These are phyloP conservation scores for Acronicta aceris DNA, from an alignment of 2,888 invertebrate genomes.

Conservation along the genomic window DNA sequence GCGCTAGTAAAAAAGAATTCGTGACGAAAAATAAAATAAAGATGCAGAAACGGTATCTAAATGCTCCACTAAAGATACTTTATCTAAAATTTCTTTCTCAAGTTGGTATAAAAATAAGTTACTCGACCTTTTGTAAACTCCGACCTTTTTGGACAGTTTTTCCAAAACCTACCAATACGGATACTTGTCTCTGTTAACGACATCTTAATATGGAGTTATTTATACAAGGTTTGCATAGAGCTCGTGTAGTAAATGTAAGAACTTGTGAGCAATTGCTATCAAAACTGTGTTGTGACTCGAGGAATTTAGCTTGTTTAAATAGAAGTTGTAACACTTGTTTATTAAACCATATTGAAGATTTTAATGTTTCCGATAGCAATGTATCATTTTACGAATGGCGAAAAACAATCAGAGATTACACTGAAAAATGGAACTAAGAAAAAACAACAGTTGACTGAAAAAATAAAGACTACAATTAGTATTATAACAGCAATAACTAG, in stretches of 20 bases:
- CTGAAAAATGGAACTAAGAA: conserved; percentile 1
- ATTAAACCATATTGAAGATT: background rate
- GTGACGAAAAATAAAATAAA: too few relatives aligned
- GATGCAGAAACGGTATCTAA: too few relatives aligned
- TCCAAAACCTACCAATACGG: conserved; percentile 3
- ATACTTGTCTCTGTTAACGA: conserved; percentile 1
- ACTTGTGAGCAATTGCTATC: conserved; percentile 3
- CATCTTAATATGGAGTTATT: conserved; percentile 7
- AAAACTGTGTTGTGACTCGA: conserved; percentile 2
- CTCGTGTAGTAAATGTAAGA: conserved; percentile 5
- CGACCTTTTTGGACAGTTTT: conserved; percentile 3
- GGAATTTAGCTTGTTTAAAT: conserved; percentile 3
- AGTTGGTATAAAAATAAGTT: background rate
- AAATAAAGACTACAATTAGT: background rate
- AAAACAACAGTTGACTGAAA: conserved; percentile 1
- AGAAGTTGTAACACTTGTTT: conserved; percentile 4
- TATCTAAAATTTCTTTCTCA: background rate
- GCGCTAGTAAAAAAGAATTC: too few relatives aligned
- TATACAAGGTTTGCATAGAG: conserved; percentile 4
- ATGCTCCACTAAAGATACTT: too few relatives aligned
- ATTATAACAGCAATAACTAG: background rate
- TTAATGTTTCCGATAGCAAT: background rate
- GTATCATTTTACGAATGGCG: background rate
- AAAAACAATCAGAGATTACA: background rate
- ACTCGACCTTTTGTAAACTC: background rate